Conservation (phyloP, 2,113 vertebrate genomes). For the Nothoprocta pentlandii region DNA sequence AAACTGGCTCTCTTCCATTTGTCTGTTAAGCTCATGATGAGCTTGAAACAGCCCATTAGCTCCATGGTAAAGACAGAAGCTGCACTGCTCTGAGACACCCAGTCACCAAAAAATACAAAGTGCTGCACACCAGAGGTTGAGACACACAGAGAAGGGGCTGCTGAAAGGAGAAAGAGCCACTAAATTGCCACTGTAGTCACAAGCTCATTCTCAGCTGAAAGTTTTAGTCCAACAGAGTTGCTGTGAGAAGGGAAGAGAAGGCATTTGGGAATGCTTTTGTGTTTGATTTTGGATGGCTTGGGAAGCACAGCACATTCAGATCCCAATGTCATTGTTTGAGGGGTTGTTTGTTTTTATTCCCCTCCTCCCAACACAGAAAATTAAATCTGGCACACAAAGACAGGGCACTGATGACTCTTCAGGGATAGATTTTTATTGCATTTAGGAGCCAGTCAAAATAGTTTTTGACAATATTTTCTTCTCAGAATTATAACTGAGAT, state of each 20-base stretch:
- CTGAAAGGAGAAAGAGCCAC: background rate
- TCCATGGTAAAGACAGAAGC: background rate
- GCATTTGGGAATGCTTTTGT: conserved; percentile 44
- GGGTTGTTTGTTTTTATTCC: conserved; percentile 57
- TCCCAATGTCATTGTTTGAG: conserved; percentile 46
- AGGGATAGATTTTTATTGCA: conserved; percentile 62
- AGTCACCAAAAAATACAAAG: background rate
- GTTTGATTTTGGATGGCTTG: conserved; percentile 10
- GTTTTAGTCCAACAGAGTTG: background rate
- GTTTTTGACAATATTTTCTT: conserved; percentile 63
- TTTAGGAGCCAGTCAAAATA: conserved; percentile 61
- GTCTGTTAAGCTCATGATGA: background rate
- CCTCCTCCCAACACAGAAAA: conserved; percentile 32
- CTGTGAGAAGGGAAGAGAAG: conserved; percentile 3
- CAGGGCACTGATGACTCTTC: conserved; percentile 47
- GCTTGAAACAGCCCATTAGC: background rate
- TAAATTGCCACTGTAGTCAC: background rate
- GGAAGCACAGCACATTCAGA: conserved; percentile 35
- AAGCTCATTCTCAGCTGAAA: background rate
- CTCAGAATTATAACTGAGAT: conserved; percentile 55
- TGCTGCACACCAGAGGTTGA: background rate
- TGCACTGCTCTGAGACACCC: background rate
- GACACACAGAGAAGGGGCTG: background rate
- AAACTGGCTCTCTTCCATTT: background rate
- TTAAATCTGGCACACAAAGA: conserved; percentile 32